Evolutionary conservation across 2,113 vertebrate genomes (phyloP).

Genomic region (Tragelaphus imberbis): DNA sequence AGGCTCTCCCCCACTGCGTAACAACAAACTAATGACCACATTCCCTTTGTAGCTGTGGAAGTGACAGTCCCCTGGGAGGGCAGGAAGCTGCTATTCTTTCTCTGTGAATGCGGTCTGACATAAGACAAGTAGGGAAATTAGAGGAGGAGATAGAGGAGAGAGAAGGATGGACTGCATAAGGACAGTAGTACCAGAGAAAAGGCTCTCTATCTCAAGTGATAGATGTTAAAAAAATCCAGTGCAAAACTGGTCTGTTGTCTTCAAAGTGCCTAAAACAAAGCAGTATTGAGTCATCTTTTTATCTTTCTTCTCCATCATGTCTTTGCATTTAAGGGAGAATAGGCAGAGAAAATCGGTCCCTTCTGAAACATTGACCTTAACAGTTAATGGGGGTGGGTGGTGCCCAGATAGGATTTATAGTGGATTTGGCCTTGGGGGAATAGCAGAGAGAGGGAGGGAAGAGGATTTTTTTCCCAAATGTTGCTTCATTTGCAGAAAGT

Average conservation of each 20-base stretch:
- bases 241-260: slow-evolving; percentile 65
- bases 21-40: background rate
- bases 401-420: background rate
- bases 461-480: background rate
- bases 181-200: slow-evolving; percentile 65
- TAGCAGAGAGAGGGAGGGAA: background rate
- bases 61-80: background rate
- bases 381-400: background rate
- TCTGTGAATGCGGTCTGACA: background rate
- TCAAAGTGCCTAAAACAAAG: slow-evolving; percentile 72
- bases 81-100: background rate
- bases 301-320: background rate
- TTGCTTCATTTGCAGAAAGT: background rate
- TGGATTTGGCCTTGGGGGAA: background rate
- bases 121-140: background rate
- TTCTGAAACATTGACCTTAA: background rate
- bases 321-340: background rate
- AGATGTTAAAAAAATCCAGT: slow-evolving; percentile 63
- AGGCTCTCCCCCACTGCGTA: background rate
- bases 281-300: background rate
- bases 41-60: background rate
- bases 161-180: slow-evolving; percentile 70
- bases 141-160: slow-evolving; percentile 73
- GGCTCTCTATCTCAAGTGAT: slow-evolving; percentile 65
- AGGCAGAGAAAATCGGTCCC: background rate